Evolutionary conservation across 2,888 invertebrate genomes (phyloP).

Genomic region (Emmelina monodactyla): DNA sequence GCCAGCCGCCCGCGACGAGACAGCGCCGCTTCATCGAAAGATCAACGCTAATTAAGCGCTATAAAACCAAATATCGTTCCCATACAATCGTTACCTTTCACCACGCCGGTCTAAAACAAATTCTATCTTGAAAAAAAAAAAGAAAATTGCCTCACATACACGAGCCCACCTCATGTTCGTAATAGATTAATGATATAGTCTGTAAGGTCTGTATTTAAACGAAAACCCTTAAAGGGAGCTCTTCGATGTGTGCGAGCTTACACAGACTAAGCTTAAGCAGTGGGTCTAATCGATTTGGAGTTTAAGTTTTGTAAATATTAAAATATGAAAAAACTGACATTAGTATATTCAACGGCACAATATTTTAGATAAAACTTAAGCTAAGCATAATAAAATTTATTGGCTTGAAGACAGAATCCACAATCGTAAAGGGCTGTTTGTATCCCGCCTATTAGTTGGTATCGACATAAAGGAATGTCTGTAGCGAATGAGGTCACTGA

Average conservation of each 20-base stretch:
- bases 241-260: constrained; percentile 25
- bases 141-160: constrained; percentile 38
- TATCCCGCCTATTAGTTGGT: neutral
- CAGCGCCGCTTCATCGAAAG: constrained; percentile 43
- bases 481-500: neutral
- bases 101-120: constrained; percentile 33
- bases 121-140: constrained; percentile 36
- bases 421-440: neutral
- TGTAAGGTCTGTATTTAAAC: constrained; percentile 47
- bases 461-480: neutral
- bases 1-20: constrained; percentile 25
- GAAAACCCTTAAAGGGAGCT: constrained; percentile 25
- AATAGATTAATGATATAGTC: constrained; percentile 64
- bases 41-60: constrained; percentile 57
- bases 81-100: constrained; percentile 49
- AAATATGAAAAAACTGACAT: too few species aligned
- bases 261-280: too few species aligned
- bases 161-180: constrained; percentile 42
- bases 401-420: too few species aligned
- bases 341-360: too few species aligned
- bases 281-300: too few species aligned
- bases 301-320: too few species aligned
- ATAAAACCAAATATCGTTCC: constrained; percentile 57
- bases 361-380: too few species aligned
- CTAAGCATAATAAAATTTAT: too few species aligned